Evolutionary conservation across 2,797 vertebrate genomes (phyloP).

Genomic region (Gymnoscopelus microlampas): DNA sequence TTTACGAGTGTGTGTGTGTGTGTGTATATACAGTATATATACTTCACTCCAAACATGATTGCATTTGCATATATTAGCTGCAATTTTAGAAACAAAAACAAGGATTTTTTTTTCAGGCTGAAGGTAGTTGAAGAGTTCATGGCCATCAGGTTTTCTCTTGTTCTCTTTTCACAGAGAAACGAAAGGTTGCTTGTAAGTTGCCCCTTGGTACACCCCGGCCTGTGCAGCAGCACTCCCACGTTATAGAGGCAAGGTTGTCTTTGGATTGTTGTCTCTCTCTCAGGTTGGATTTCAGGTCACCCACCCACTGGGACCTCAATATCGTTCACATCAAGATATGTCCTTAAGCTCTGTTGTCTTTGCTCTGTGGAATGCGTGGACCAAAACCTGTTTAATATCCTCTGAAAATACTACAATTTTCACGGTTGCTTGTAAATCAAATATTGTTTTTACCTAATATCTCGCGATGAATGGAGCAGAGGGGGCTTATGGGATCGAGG

Average conservation of each 20-base stretch:
- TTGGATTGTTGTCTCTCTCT: slow-evolving; percentile 38
- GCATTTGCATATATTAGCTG: too few species aligned
- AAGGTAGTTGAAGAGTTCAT: neutral
- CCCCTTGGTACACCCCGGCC: slow-evolving; percentile 41
- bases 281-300: slow-evolving; percentile 67
- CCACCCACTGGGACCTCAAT: slow-evolving; percentile 48
- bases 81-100: too few species aligned
- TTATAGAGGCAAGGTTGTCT: slow-evolving; percentile 62
- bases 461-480: slow-evolving; percentile 46
- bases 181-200: neutral
- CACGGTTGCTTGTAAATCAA: slow-evolving; percentile 66
- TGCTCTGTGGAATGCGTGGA: slow-evolving; percentile 59
- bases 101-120: too few species aligned
- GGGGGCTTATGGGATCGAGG: slow-evolving; percentile 50
- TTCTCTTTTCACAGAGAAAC: too few species aligned
- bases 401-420: slow-evolving; percentile 53
- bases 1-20: too few species aligned
- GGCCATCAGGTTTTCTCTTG: slow-evolving; percentile 30
- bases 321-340: slow-evolving; percentile 47
- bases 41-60: too few species aligned
- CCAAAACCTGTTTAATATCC: slow-evolving; percentile 65
- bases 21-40: too few species aligned
- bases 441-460: slow-evolving; percentile 68
- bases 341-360: slow-evolving; percentile 63
- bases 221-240: slow-evolving; percentile 50